Base-by-base conservation (phyloP, 2,113 vertebrate genomes). In the Myrmophylax atrothorax region DNA sequence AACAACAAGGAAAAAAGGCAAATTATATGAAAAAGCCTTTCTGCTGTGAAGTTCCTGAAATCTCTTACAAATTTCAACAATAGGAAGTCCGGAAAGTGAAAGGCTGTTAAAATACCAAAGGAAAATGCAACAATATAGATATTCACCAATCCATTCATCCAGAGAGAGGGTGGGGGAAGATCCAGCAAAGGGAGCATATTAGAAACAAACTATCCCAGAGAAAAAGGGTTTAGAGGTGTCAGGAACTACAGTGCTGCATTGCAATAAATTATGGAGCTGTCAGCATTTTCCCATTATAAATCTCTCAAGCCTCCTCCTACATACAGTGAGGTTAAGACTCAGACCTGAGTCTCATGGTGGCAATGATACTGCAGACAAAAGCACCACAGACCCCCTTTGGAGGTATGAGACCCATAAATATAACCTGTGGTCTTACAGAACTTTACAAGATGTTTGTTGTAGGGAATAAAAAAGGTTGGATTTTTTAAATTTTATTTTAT, bases 251-350 rank as follows among this genome's bases (percentile, higher is more conserved):
- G 88, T 16, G 78, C 74, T 75, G 62, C 50, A 31, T 46, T 66
- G 87, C 83, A 93, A 91, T 94, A 96, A 93, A 92, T 93, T 92
- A 90, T 2, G 1, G 78, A 81, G 49, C 90, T 94, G 94, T 88
- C 96, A 94, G 79, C 66, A 12, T 96, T 96, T 95, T 90, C 93
- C 95, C 88, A 84, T 96, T 86, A 90, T 84, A 95, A 93, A 95
- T 95, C 92, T 92, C 76, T 63, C 80, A 63, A 86, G 68, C 53
- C 83, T 88, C 40, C 52, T 88, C 72, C 64, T 63, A 93, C 1
- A 1, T 78, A 92, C 52, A 26, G 22, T 74, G 49, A 84, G 84
- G 40, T 58, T 58, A 92, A 86, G 40, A 88, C 23, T 92, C 93
- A 93, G 85, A 55, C 52, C 64, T 62, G 22, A 84, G 88, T 89